These are phyloP conservation scores for Drosophila fulvimacula DNA, from an alignment of 2,888 invertebrate species.

Conservation along the genomic window DNA sequence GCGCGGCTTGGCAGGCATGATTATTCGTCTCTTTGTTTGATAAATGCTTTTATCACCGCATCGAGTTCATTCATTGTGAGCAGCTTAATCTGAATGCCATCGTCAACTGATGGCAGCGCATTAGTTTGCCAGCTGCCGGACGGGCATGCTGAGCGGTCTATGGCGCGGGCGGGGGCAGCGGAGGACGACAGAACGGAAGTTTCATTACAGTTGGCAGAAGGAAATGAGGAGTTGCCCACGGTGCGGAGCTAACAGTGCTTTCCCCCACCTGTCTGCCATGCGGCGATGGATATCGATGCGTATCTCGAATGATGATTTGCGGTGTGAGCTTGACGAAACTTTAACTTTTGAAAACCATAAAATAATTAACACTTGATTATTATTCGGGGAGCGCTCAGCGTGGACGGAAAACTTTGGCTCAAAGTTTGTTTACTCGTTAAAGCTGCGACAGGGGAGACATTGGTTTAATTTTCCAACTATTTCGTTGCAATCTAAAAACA, in stretches of 20 bases:
- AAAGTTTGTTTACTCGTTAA: slow-evolving; percentile 45
- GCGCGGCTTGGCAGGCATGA: slow-evolving; percentile 71
- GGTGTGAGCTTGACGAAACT: slow-evolving; percentile 65
- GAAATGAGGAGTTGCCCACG: slow-evolving; percentile 58
- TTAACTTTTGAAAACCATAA: slow-evolving; percentile 83
- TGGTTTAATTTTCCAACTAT: slow-evolving; percentile 70
- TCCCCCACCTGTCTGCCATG: slow-evolving; percentile 15
- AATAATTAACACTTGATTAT: slow-evolving; percentile 85
- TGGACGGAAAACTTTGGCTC: slow-evolving; percentile 37
- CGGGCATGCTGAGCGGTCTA: slow-evolving; percentile 14
- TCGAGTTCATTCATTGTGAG: slow-evolving; percentile 84
- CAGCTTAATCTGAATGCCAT: slow-evolving; percentile 85
- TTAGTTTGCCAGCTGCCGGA: slow-evolving; percentile 80
- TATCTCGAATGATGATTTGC: slow-evolving; percentile 80
- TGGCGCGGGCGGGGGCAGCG: background rate
- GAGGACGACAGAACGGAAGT: slow-evolving; percentile 65
- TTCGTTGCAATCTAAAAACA: slow-evolving; percentile 65
- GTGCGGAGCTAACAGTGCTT: slow-evolving; percentile 18
- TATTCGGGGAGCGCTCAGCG: slow-evolving; percentile 81
- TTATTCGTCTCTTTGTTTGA: slow-evolving; percentile 83
- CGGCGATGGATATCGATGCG: slow-evolving; percentile 73
- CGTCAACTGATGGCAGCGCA: slow-evolving; percentile 84
- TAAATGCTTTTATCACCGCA: slow-evolving; percentile 85
- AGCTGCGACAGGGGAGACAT: slow-evolving; percentile 72
- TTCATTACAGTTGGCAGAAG: slow-evolving; percentile 79